Percentiles rank a stretch among this genome's conserved stretches.
These are phyloP conservation scores for Dendronephthya gigantea DNA, from an alignment of 64 coral and sea anemone species.

Conservation along the genomic window DNA sequence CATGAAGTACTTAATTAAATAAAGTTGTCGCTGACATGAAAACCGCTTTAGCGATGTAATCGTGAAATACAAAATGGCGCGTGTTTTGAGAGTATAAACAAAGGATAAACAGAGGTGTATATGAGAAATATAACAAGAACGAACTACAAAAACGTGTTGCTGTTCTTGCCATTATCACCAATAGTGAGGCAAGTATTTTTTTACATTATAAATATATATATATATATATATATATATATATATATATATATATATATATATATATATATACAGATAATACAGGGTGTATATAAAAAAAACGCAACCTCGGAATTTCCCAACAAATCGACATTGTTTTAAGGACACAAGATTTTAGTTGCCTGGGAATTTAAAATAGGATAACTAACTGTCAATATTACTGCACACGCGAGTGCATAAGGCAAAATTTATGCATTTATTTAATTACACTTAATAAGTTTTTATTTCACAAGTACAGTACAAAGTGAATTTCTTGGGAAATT, in stretches of 20 bases:
- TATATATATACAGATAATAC: background rate
- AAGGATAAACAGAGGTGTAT: background rate
- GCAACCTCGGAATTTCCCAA: too few relatives aligned
- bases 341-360: too few relatives aligned
- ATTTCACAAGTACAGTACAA: too few relatives aligned
- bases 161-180: background rate
- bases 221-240: background rate
- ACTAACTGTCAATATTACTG: too few relatives aligned
- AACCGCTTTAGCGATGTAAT: background rate
- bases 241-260: background rate
- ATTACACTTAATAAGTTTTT: too few relatives aligned
- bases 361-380: too few relatives aligned
- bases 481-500: too few relatives aligned
- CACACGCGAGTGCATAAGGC: background rate
- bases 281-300: too few relatives aligned
- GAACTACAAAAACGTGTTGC: background rate
- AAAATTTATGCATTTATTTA: background rate
- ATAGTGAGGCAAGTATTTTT: background rate
- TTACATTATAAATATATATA: background rate
- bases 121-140: background rate
- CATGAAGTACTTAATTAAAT: conserved; percentile 5
- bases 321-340: too few relatives aligned
- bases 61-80: conserved; percentile 9
- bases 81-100: background rate
- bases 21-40: background rate